Evolutionary conservation across 2,888 invertebrate genomes (phyloP).

Genomic region (Tipula lateralis): DNA sequence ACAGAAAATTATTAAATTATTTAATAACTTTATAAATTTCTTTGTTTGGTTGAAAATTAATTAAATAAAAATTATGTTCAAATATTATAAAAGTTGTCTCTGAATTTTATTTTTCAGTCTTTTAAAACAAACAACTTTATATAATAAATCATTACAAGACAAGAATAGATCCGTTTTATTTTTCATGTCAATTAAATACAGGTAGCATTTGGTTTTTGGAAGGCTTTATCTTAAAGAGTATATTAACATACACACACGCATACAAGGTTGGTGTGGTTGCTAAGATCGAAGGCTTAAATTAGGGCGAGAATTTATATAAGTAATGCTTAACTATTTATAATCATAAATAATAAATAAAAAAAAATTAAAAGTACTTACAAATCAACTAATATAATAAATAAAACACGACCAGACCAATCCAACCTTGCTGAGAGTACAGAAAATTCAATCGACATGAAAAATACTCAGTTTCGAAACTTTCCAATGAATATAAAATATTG

Average conservation of each 20-base stretch:
- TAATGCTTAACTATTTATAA: background rate
- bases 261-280: background rate
- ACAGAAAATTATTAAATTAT: background rate
- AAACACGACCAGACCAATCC: background rate
- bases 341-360: background rate
- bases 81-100: background rate
- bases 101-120: background rate
- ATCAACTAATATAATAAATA: background rate
- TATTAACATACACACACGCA: background rate
- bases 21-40: background rate
- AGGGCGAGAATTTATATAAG: background rate
- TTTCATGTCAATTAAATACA: background rate
- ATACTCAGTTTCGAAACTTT: background rate
- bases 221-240: background rate
- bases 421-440: background rate
- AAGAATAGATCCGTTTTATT: background rate
- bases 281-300: background rate
- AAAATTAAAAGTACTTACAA: background rate
- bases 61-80: background rate
- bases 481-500: background rate
- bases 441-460: background rate
- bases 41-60: background rate
- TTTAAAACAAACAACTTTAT: background rate
- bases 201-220: slow-evolving; percentile 24
- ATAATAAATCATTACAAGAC: background rate